Percentiles rank a stretch among this genome's conserved stretches.
phyloP scores from a whole-genome alignment of 2,113 vertebrate genomes.

The Micromys minutus region DNA sequence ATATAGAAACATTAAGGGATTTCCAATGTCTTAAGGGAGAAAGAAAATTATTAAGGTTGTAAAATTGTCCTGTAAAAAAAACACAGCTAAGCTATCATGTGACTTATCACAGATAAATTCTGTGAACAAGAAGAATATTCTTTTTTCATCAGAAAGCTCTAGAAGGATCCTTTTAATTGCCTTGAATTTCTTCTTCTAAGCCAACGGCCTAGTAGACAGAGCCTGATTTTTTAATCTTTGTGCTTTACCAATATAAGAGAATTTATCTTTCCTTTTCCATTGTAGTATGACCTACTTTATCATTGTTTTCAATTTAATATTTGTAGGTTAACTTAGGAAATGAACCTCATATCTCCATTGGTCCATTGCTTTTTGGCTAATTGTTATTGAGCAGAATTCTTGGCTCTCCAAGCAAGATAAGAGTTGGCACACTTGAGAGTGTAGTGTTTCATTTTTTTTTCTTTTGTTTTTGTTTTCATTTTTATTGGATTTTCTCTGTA shows the following conservation, averaged over 20 bases:
- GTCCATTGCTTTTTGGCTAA: too few relatives aligned
- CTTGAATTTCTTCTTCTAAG: too few relatives aligned
- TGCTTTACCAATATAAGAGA: rapidly evolving
- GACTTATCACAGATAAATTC: too few relatives aligned
- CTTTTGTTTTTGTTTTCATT: too few relatives aligned
- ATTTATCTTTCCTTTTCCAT: background rate
- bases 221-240: rapidly evolving
- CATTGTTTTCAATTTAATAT: background rate
- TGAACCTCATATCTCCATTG: background rate
- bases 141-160: rapidly evolving
- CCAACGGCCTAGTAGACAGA: background rate
- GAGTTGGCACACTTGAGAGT: too few relatives aligned
- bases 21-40: background rate
- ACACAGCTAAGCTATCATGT: rapidly evolving
- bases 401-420: background rate
- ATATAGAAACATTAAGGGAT: background rate
- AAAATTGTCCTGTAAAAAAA: background rate
- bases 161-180: rapidly evolving
- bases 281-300: background rate
- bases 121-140: background rate
- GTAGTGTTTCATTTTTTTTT: too few relatives aligned
- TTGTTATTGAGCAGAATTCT: background rate
- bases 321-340: background rate
- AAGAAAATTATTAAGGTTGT: rapidly evolving
- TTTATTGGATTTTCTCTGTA: too few relatives aligned